Base-by-base conservation (phyloP, 2,888 invertebrate genomes). In the Acrobasis repandana region DNA sequence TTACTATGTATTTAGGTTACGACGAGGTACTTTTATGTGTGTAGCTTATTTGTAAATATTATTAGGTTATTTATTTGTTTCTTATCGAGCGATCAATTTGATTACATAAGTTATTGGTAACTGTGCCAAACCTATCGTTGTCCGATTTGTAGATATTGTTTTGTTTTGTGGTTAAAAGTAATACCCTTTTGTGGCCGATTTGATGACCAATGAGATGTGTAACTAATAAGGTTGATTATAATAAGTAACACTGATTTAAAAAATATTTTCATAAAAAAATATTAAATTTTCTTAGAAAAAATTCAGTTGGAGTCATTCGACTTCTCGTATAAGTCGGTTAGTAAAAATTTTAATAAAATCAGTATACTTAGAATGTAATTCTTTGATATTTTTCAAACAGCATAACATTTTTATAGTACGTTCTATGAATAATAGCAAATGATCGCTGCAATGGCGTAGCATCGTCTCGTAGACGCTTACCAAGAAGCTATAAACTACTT, bases 1-100 rank as follows among this genome's bases (percentile, higher is more conserved):
- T 91, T 90, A 85, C 71, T 69, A 80, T 86, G 82, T 87, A 88
- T 74, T 80, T 89, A 88, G 83, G 75, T 72, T 76, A 76, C 61
- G 74, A 70, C 69, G 67, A 61, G 65, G 61, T 77, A 80, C 69
- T 74, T 71, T 71, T 81, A 83, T 82, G 80, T 79, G 72, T 83
- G 80, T 85, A 87, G 77, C 72, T 73, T 76, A 73, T 75, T 74
- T 67, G 83, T 84, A 82, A 69, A 82, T 85, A 82, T 63, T 63
- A 71, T 58, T 64, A 68, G 73, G 67, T 70, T 64, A 62, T 62
- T 75, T 72, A 74, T 71, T 74, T 73, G 74, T 74, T 72, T 73
- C 48, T 49, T 57, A 47, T 46, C 61, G 63, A 61, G 66, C 64
- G 65, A 66, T 65, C 63, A 66, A 67, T 71, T 71, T 74, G 67